Evolutionary conservation across 2,888 invertebrate genomes (phyloP), one percentile per base, ranked within the genome.

Genomic region (Eudemis profundana): DNA sequence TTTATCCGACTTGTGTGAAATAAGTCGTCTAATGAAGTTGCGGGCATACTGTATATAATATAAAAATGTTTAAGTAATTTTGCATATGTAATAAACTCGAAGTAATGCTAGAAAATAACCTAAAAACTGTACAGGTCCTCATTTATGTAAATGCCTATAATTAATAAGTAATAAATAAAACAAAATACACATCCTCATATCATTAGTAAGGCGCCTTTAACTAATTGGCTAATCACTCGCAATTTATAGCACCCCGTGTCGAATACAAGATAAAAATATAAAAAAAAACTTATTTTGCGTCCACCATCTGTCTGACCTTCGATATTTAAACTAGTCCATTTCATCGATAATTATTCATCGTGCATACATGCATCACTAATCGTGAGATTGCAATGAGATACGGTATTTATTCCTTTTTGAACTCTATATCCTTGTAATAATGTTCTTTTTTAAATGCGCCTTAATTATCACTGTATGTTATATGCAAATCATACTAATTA

Each of bases 321-420:
- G 53, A 53, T 60, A 65, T 60, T 65, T 53, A 61, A 76, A 70
- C 73, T 75, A 72, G 72, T 68, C 60, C 70, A 51, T 66, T 70
- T 62, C 60, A 71, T 72, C 71, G 69, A 74, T 74, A 74, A 78
- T 78, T 75, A 78, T 72, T 70, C 75, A 74, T 72, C 74, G 68
- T 68, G 68, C 71, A 53, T 70, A 72, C 71, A 70, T 70, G 73
- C 78, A 77, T 75, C 78, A 77, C 76, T 75, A 77, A 76, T 74
- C 73, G 71, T 73, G 67, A 70, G 70, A 75, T 74, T 71, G 63
- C 60, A 57, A 67, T 27, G 61, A 36, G 19, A 64, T 63, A 57
- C 46, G 29, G 19, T 27, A n/a, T 1, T 3, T 7, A 3, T 1
- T 4, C 1, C 12, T n/a, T 23, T 47, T 38, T 12, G 27, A 40